These are phyloP conservation scores for Diaprepes abbreviatus DNA, from an alignment of 2,888 invertebrate genomes.

Conservation along the genomic window DNA sequence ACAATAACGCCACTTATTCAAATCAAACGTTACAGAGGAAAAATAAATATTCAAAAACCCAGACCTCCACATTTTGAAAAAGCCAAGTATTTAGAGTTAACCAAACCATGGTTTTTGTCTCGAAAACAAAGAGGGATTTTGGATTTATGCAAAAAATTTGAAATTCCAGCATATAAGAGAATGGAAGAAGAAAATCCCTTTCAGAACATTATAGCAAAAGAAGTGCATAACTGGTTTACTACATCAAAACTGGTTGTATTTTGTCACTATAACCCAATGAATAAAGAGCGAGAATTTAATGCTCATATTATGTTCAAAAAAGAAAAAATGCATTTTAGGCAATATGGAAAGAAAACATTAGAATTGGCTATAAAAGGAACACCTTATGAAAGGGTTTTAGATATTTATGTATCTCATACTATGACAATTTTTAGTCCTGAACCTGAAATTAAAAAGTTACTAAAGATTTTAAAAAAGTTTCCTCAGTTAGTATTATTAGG, in stretches of 20 bases:
- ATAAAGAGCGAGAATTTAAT: conserved; percentile 75
- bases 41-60: conserved; percentile 85
- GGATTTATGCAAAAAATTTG: conserved; percentile 69
- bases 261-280: conserved; percentile 80
- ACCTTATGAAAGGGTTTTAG: conserved; percentile 76
- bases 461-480: conserved; percentile 78
- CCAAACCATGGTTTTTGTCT: conserved; percentile 73
- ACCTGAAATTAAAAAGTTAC: conserved; percentile 72
- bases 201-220: conserved; percentile 79
- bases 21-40: conserved; percentile 78
- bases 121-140: conserved; percentile 68
- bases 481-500: conserved; percentile 81
- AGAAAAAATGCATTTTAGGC: conserved; percentile 78
- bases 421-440: conserved; percentile 80
- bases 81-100: conserved; percentile 75
- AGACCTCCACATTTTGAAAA: conserved; percentile 78
- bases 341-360: conserved; percentile 77
- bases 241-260: conserved; percentile 80
- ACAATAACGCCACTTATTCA: conserved; percentile 60
- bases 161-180: conserved; percentile 44
- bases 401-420: conserved; percentile 76
- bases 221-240: conserved; percentile 79
- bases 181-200: conserved; percentile 76
- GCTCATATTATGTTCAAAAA: conserved; percentile 75
- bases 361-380: conserved; percentile 77